Evolutionary conservation across 2,888 invertebrate genomes (phyloP).

Genomic region (Euzetes globulus): DNA sequence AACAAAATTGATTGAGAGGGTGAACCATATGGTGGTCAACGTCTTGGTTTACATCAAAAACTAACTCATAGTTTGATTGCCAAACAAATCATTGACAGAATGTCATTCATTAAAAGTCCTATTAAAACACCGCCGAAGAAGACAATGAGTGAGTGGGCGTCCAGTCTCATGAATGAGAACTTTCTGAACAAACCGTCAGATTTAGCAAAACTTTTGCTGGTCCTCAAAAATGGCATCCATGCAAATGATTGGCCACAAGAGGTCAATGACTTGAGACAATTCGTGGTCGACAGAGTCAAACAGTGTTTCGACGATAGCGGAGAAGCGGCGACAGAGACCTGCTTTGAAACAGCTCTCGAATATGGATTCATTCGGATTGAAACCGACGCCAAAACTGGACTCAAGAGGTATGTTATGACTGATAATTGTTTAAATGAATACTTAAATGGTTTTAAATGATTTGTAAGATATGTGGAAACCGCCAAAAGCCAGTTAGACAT

Average conservation of each 20-base stretch:
- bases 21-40: too few species aligned
- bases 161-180: too few species aligned
- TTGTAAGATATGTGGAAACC: neutral
- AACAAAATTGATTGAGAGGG: too few species aligned
- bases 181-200: neutral
- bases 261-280: neutral
- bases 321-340: neutral
- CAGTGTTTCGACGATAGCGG: neutral
- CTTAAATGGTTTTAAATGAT: neutral
- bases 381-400: neutral
- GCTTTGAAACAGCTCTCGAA: neutral
- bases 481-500: neutral
- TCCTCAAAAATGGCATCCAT: neutral
- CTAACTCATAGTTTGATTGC: too few species aligned
- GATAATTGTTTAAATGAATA: neutral
- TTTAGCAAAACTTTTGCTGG: neutral
- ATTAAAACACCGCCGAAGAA: too few species aligned
- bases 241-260: neutral
- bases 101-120: too few species aligned
- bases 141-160: too few species aligned
- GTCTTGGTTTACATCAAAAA: too few species aligned
- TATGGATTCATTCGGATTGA: neutral
- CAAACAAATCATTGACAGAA: neutral
- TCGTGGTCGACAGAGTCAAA: neutral
- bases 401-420: neutral